Base-by-base conservation (phyloP, 2,888 invertebrate genomes). In the Drosophila histrio region DNA sequence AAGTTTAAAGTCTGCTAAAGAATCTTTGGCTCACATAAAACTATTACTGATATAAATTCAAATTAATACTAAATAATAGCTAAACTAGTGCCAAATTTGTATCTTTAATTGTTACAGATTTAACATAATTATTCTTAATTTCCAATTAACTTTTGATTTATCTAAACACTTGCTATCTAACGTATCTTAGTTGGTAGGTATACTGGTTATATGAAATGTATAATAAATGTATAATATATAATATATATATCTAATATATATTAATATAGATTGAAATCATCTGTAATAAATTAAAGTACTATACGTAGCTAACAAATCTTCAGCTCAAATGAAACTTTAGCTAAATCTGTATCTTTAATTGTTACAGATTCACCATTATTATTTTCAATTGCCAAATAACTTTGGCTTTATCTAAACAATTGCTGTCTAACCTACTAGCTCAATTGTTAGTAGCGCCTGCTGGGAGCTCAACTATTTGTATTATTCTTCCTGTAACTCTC, bases 401-500 rank as follows among this genome's bases (percentile, higher is more conserved):
- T 30, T 15, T 43, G 1, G 5, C 21, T 46, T 50, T 57, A 21
- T 28, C 22, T 50, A 2, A 9, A 9, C 6, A 32, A 53, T 22
- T 41, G 38, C 13, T 41, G 9, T 30, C n/a, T 22, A 57, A 43
- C 24, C 43, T 22, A 54, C 43, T 22, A 54, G n/a, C 17, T 15
- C 19, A 60, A 60, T 41, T 21, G 8, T 15, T 15, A 26, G 9
- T 22, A 32, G 26, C 1, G n/a, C 11, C 56, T 24, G 32, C 32
- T 38, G 50, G 2, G 13, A 32, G 19, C 53, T 62, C 43, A 34
- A 41, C 30, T 43, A 34, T 30, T 43, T 44, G n/a, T 36, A n/a
- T 11, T 39, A 39, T 32, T 52, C 17, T 56, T 11, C 1, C 13
- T 7, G 3, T 7, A 32, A 50, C 52, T 69, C 74, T 74, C 39